Evolutionary conservation across 1,140 invertebrate genomes (phyloP).

Genomic region (Cyclina sinensis): DNA sequence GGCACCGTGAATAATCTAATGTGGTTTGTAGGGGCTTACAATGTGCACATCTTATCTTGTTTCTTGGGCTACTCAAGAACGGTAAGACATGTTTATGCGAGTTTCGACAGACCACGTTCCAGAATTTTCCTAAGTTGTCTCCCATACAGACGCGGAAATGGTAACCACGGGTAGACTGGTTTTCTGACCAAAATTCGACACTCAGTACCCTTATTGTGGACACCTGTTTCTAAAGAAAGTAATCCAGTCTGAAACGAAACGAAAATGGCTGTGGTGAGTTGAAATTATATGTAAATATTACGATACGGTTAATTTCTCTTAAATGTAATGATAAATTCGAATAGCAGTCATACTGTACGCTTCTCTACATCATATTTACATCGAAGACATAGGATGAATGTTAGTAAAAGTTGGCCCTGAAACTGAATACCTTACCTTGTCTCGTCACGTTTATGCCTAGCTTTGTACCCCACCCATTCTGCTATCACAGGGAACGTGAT

Average conservation of each 20-base stretch:
- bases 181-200: background rate
- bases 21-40: no score
- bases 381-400: no score
- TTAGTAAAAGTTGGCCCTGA: no score
- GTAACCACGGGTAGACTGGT: constrained; percentile 35
- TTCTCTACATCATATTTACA: no score
- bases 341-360: no score
- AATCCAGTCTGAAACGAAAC: background rate
- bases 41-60: no score
- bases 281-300: background rate
- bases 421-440: no score
- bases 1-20: no score
- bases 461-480: constrained; percentile 3
- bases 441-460: background rate
- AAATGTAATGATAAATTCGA: background rate
- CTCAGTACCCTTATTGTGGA: background rate
- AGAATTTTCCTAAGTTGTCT: constrained; percentile 31
- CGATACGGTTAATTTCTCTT: background rate
- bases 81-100: background rate
- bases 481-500: background rate
- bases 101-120: background rate
- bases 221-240: background rate
- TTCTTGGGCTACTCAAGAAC: no score
- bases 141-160: constrained; percentile 33
- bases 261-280: constrained; percentile 31